Evolutionary conservation across 2,888 invertebrate genomes (phyloP).

Genomic region (Nymphalis c-album): DNA sequence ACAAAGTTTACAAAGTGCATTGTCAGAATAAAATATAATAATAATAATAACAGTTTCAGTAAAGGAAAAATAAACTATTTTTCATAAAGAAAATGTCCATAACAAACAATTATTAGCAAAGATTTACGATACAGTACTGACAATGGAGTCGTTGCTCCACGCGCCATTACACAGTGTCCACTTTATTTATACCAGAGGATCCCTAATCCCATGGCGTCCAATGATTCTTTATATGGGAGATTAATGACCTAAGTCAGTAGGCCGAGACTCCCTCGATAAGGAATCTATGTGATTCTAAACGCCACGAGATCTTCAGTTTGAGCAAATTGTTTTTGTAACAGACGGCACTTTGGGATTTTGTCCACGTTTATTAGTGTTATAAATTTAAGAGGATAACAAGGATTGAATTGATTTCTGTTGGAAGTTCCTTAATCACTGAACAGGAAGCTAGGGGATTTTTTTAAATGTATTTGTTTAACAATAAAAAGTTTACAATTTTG

Average conservation of each 20-base stretch:
- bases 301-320: conserved; percentile 18
- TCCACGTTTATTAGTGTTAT: conserved; percentile 5
- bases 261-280: conserved; percentile 30
- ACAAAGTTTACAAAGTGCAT: background rate
- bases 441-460: too few relatives aligned
- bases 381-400: conserved; percentile 9
- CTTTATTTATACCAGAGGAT: conserved; percentile 36
- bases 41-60: background rate
- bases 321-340: conserved; percentile 21
- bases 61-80: background rate
- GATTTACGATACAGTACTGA: conserved; percentile 32
- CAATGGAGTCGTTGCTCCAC: conserved; percentile 37
- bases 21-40: background rate
- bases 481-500: too few relatives aligned
- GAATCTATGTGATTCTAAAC: conserved; percentile 25
- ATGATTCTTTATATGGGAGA: conserved; percentile 42
- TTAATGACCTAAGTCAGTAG: conserved; percentile 42
- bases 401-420: too few relatives aligned
- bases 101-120: conserved; percentile 20
- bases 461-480: too few relatives aligned
- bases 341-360: background rate
- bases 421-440: too few relatives aligned
- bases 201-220: conserved; percentile 17
- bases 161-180: conserved; percentile 44
- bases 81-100: conserved; percentile 4